Conservation (phyloP, 2,113 vertebrate species). For the Cygnus atratus region DNA sequence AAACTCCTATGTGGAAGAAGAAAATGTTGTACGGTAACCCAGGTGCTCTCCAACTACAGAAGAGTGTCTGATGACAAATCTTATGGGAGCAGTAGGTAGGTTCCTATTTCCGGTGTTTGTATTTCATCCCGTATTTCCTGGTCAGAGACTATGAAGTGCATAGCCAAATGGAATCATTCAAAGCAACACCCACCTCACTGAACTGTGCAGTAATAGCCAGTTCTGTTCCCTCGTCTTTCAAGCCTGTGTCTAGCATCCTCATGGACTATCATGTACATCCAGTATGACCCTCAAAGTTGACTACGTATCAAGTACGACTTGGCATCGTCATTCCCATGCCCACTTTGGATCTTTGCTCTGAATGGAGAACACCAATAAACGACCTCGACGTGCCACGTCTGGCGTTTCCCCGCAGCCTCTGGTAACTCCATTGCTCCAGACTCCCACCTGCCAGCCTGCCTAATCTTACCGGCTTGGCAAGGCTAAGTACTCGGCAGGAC, state of each 20-base stretch:
- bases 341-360: not conserved
- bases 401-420: not conserved
- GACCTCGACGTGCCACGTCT: not conserved
- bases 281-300: not conserved
- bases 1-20: not conserved
- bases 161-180: not conserved
- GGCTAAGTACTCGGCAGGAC: not conserved
- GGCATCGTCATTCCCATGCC: not conserved
- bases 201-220: not conserved
- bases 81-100: not conserved
- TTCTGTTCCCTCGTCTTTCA: not conserved
- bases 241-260: not conserved
- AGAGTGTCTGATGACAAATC: not conserved
- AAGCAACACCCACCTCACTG: not conserved
- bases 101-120: not conserved
- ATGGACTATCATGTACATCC: not conserved
- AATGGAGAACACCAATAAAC: not conserved
- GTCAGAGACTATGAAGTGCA: not conserved
- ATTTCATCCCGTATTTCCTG: not conserved
- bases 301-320: not conserved
- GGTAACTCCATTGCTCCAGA: conserved; percentile 7
- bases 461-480: conserved; percentile 30
- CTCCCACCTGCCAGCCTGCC: conserved; percentile 11
- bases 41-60: not conserved
- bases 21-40: not conserved